Evolutionary conservation across 1,140 invertebrate species (phyloP).

Genomic region (Zaprionus taronus): DNA sequence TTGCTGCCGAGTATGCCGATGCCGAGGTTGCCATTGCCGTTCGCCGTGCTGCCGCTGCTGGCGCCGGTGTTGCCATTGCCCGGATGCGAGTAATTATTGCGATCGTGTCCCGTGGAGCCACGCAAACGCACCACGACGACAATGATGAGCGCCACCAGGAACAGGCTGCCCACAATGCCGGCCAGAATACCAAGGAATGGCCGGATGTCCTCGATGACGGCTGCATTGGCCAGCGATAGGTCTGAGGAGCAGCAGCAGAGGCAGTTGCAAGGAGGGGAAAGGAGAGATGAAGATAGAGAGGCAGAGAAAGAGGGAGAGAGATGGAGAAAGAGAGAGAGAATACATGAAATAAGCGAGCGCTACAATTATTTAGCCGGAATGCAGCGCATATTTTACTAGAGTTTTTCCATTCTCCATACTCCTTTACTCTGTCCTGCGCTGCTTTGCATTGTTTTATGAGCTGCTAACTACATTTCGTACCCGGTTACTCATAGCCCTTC

Average conservation of each 20-base stretch:
- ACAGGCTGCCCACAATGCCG: constrained; percentile 89
- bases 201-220: constrained; percentile 88
- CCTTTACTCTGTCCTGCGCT: constrained; percentile 4
- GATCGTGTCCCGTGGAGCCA: constrained; percentile 87
- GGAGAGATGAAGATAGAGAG: background rate
- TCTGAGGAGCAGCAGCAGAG: constrained; percentile 47
- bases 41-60: constrained; percentile 58
- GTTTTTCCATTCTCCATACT: constrained; percentile 8
- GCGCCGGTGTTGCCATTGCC: constrained; percentile 61
- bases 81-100: constrained; percentile 88
- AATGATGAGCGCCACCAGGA: constrained; percentile 90
- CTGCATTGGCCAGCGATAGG: constrained; percentile 76
- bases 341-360: constrained; percentile 47
- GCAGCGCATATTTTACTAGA: constrained; percentile 54
- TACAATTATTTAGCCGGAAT: constrained; percentile 48
- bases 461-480: constrained; percentile 74
- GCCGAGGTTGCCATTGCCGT: constrained; percentile 65
- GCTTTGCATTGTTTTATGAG: constrained; percentile 74
- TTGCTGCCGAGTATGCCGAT: constrained; percentile 71
- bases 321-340: constrained; percentile 10
- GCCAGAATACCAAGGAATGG: constrained; percentile 90
- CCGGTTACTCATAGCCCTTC: constrained; percentile 39
- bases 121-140: constrained; percentile 89
- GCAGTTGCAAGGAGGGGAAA: background rate
- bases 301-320: background rate